Base-by-base conservation (phyloP, 2,113 vertebrate genomes). In the Pluvianellus socialis region DNA sequence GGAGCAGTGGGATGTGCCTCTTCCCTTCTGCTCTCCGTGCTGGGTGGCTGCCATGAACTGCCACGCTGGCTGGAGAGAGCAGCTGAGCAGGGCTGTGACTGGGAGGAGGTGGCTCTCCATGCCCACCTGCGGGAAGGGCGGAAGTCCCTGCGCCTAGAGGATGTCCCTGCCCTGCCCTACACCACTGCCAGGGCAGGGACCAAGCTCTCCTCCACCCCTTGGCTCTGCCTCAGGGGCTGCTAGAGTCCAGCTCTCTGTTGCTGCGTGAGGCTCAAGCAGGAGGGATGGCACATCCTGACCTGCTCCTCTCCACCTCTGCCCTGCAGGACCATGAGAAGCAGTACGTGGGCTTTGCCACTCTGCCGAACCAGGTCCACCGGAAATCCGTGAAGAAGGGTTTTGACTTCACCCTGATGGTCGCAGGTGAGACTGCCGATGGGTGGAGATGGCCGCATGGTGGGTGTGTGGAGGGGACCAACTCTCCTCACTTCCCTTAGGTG, bases 321-420 rank as follows among this genome's bases (percentile, higher is more conserved):
- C 92, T 50, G 9, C 97, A 99, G 97, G 98, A 98, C 35, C 98
- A 99, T 96, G 99, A 99, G 97, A 99, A 99, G 96, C 99, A 99
- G 97, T 99, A 99, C 85, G 99, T 99, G 92, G 99, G 99, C 66
- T 99, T 99, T 53, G 99, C 99, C 82, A 99, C 99, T 16, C 98
- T 99, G 72, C 99, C 99, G 9, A 99, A 99, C 98, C 99, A 99
- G 97, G 99, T 99, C 59, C 99, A 99, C 97, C 98, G 99, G 88
- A 99, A 99, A 97, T 99, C 99, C 0, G 99, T 99, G 95, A 99
- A 99, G 98, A 99, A 99, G 94, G 99, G 99, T 58, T 99, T 99
- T 0, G 99, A 99, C 96, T 99, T 99, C 94, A 99, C 99, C 1
- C 98, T 99, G 92, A 99, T 99, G 99, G 99, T 99, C 12, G 99